These are phyloP conservation scores for Syrphus vitripennis DNA, from an alignment of 2,888 invertebrate species.

Conservation along the genomic window DNA sequence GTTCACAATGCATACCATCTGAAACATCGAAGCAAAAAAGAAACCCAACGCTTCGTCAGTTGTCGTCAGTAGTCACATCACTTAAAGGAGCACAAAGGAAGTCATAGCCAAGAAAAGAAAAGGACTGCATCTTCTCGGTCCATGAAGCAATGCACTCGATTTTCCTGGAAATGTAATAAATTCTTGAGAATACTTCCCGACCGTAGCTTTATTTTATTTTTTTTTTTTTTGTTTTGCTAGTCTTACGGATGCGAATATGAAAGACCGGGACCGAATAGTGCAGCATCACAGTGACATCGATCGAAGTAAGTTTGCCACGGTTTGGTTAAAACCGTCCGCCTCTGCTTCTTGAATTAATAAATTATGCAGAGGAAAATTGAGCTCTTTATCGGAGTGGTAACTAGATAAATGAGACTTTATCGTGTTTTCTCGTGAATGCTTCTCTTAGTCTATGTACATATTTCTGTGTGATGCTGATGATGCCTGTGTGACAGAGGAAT, in stretches of 20 bases:
- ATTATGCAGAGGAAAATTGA: slow-evolving; percentile 73
- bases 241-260: background rate
- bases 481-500: background rate
- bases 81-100: slow-evolving; percentile 10
- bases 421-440: slow-evolving; percentile 51
- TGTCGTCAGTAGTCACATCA: slow-evolving; percentile 17
- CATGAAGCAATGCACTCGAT: slow-evolving; percentile 60
- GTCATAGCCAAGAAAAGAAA: slow-evolving; percentile 1
- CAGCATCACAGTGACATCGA: slow-evolving; percentile 57
- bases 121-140: slow-evolving; percentile 44
- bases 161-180: slow-evolving; percentile 66
- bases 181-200: slow-evolving; percentile 52
- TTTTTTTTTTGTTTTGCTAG: background rate
- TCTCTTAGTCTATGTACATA: background rate
- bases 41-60: background rate
- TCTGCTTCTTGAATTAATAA: slow-evolving; percentile 58
- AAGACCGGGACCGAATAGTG: background rate
- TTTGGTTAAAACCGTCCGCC: slow-evolving; percentile 13
- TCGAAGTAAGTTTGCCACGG: slow-evolving; percentile 42
- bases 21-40: background rate
- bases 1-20: slow-evolving; percentile 18
- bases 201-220: background rate
- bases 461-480: background rate
- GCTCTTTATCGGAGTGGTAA: slow-evolving; percentile 77
- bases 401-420: slow-evolving; percentile 69